Evolutionary conservation across 1,140 invertebrate genomes (phyloP), one percentile per base, ranked within the genome.

Genomic region (Drosophila malerkotliana): DNA sequence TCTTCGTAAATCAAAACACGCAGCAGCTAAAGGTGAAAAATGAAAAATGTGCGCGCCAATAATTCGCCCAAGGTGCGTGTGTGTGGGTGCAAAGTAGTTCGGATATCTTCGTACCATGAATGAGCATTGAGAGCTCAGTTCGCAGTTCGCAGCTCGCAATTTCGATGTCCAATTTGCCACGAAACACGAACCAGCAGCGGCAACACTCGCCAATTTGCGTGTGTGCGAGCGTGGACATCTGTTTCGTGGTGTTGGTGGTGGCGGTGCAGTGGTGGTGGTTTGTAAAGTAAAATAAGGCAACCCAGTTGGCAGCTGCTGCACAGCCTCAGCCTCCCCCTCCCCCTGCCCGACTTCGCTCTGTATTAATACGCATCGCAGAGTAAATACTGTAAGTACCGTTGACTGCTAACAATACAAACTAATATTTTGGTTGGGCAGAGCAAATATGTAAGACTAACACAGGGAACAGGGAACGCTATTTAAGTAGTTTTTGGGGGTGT

Each of bases 11-110:
- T 85, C 82, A 85, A 85, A 85, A 85, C 81, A 84, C 68, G 18
- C 44, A 47, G 64, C 81, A 77, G 59, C 64, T n/a, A 79, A 87
- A 85, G 83, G 82, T 85, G 66, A 88, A 85, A 88, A 44, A 71
- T 71, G 64, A 85, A 85, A 87, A 85, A 85, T 88, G 82, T 85
- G 78, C 83, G 74, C 83, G 82, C 83, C 82, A 85, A 85, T 87
- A 87, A 59, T 32, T 28, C 18, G 69, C 41, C 30, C 63, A 61
- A 41, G 59, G 45, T 77, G 56, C 48, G 28, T 28, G 26, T 24
- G 44, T 62, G 48, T 39, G 39, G n/a, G 39, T 18, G 14, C 21
- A 32, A 24, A 44, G 15, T 44, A 54, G 51, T 54, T 48, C 44
- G 61, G 44, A 32, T 45, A 41, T 63, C 47, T 76, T 32, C 49